Evolutionary conservation across 2,113 vertebrate genomes (phyloP).

Genomic region (Nothoprocta perdicaria): DNA sequence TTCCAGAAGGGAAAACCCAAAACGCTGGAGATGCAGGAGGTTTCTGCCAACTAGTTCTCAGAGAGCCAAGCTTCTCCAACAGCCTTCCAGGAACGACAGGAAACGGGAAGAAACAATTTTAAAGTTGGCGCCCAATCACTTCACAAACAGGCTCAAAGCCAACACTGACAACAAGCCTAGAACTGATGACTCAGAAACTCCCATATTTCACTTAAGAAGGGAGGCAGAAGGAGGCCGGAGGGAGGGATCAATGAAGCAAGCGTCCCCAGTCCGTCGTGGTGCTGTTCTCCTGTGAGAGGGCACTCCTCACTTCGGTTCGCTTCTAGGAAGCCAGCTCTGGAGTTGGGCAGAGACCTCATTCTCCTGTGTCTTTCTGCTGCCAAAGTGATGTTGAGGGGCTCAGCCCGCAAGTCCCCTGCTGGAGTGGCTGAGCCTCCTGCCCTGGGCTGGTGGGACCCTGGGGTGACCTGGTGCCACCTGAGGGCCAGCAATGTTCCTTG

Average conservation of each 20-base stretch:
- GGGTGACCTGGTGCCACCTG: background rate
- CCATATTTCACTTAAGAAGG: background rate
- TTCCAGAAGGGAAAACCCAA: background rate
- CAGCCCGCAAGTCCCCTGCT: background rate
- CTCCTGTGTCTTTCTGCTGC: background rate
- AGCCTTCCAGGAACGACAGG: background rate
- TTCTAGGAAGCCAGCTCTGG: background rate
- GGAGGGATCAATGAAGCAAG: background rate
- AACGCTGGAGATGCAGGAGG: accelerated
- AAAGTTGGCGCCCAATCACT: background rate
- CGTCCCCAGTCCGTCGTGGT: background rate
- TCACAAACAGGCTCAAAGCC: background rate
- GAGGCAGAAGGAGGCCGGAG: background rate
- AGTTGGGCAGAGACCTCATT: background rate
- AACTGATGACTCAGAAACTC: background rate
- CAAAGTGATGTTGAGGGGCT: background rate
- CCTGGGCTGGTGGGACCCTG: background rate
- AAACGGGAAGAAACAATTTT: background rate
- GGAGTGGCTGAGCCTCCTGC: accelerated
- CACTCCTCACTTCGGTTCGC: background rate
- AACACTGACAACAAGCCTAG: background rate
- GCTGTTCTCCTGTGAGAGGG: background rate
- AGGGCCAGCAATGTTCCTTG: background rate
- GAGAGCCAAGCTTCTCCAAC: background rate
- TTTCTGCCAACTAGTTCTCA: background rate